Conservation (phyloP, 2,888 invertebrate genomes). For the Gari tellinella region DNA sequence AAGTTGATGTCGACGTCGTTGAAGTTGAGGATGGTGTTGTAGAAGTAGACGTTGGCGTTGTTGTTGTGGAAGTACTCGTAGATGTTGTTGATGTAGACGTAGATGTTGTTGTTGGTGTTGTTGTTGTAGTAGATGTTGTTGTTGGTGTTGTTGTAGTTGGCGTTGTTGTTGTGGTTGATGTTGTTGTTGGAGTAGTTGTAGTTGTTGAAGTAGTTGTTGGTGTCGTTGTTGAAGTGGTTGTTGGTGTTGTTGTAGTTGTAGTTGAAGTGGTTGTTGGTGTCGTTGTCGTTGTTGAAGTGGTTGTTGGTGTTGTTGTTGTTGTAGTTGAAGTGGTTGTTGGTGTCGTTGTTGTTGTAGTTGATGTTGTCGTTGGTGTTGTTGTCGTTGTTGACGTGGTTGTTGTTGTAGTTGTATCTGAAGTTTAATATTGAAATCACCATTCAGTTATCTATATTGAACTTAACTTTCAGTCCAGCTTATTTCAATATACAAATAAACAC, state of each 20-base stretch:
- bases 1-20: not conserved
- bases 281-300: conserved; percentile 7
- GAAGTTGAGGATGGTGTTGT: not conserved
- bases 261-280: not conserved
- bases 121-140: not conserved
- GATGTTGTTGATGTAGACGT: not conserved
- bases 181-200: not conserved
- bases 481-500: too few relatives aligned
- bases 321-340: conserved; percentile 1
- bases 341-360: not conserved
- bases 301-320: not conserved
- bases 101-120: not conserved
- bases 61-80: not conserved
- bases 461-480: too few relatives aligned
- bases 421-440: not conserved
- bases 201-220: not conserved
- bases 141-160: not conserved
- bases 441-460: too few relatives aligned
- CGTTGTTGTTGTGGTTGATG: not conserved
- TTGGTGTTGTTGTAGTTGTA: conserved; percentile 1
- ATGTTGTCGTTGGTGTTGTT: not conserved
- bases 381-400: not conserved
- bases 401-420: conserved; percentile 5
- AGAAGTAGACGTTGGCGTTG: not conserved
- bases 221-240: not conserved